Evolutionary conservation across 2,797 vertebrate genomes (phyloP), one percentile per base, ranked within the genome.

Genomic region (Rousettus madagascariensis): DNA sequence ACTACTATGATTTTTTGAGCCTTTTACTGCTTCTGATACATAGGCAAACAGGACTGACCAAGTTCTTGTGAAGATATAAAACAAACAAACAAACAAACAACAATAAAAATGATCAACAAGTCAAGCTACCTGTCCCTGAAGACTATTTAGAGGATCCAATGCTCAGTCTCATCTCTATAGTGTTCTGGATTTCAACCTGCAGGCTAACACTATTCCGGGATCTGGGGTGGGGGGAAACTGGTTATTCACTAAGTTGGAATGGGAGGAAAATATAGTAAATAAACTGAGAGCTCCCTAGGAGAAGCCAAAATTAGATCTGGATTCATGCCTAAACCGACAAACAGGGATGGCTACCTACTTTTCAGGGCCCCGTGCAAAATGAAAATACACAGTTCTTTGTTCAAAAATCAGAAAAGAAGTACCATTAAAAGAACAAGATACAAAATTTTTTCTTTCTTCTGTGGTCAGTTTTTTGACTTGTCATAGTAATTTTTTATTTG

Each of bases 51-150:
- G 49, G 24, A 68, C 13, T 94, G 15, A 33, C n/a, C 43, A 53
- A 38, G 17, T 91, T 94, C 9, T 41, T 94, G 28, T 2, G 63
- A 90, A 80, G 28, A 63, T 61, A 83, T 24, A n/a, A 96, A 90
- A 78, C 46, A 75, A 84, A 78, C 28, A 63, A 82, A 46, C 79
- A 43, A 26, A 33, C 65, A 33, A 51, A 79, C 43, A 43, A 46
- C 46, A 46, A 46, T 2, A 72, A 30, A 49, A 77, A 30, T 8
- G 10, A 38, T 30, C 30, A 61, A 15, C 15, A n/a, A 43, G 10
- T 92, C 68, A 86, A 86, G n/a, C 38, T 49, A 8, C 20, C 77
- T 93, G 16, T 2, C 46, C 33, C 2, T 61, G 30, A 72, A 72
- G 43, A 7, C 20, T 72, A 38, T 92, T 87, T 87, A 68, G 4